Conservation (phyloP, 1,140 invertebrate species). For the Oppia nitens region DNA sequence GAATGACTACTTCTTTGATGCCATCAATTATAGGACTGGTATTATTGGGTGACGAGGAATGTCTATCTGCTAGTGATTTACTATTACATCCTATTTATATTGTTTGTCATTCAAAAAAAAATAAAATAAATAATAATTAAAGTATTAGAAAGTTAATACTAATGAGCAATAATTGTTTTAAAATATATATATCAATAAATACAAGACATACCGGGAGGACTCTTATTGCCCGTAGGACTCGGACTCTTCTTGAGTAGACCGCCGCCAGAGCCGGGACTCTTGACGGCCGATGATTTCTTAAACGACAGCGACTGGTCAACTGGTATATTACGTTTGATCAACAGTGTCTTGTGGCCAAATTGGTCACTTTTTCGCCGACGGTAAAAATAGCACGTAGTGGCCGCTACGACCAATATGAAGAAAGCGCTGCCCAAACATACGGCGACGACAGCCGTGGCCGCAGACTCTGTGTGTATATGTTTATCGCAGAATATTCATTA, state of each 20-base stretch:
- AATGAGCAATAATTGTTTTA: too few relatives aligned
- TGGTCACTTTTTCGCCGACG: slow-evolving; percentile 24
- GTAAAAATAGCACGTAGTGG: slow-evolving; percentile 41
- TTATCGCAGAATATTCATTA: too few relatives aligned
- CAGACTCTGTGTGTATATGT: too few relatives aligned
- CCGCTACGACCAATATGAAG: slow-evolving; percentile 38
- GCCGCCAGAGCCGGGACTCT: slow-evolving; percentile 46
- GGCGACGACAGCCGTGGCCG: neutral
- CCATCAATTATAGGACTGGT: too few relatives aligned
- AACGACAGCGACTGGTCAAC: slow-evolving; percentile 26
- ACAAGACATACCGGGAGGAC: slow-evolving; percentile 22
- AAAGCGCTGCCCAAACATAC: slow-evolving; percentile 35
- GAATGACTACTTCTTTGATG: too few relatives aligned
- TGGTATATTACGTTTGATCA: neutral
- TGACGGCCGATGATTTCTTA: slow-evolving; percentile 44
- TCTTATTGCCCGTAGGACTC: slow-evolving; percentile 49
- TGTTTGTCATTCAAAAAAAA: too few relatives aligned
- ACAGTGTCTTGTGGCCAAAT: slow-evolving; percentile 27
- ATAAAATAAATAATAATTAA: too few relatives aligned
- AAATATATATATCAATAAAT: too few relatives aligned
- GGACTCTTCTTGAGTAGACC: slow-evolving; percentile 75
- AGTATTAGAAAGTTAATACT: too few relatives aligned
- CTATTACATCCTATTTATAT: too few relatives aligned
- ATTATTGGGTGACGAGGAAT: too few relatives aligned
- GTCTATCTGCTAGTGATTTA: too few relatives aligned